Evolutionary conservation across 2,888 invertebrate genomes (phyloP).

Genomic region (Parasteatoda lunata): DNA sequence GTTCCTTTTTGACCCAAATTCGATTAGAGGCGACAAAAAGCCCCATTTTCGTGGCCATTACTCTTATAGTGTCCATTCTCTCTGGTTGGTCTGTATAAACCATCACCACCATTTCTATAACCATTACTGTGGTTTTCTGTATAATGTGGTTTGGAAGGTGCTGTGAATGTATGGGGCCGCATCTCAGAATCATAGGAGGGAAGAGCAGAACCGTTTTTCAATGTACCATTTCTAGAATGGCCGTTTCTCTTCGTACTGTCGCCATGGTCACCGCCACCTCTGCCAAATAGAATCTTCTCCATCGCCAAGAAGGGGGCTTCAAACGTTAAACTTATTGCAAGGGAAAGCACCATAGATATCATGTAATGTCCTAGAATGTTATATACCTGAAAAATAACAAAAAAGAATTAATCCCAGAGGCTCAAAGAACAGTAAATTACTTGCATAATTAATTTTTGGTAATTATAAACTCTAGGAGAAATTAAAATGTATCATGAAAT

Average conservation of each 20-base stretch:
- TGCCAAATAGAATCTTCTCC: slow-evolving; percentile 62
- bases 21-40: slow-evolving; percentile 54
- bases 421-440: not conserved
- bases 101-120: slow-evolving; percentile 46
- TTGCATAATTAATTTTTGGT: no score
- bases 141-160: not conserved
- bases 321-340: slow-evolving; percentile 43
- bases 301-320: slow-evolving; percentile 63
- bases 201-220: slow-evolving; percentile 30
- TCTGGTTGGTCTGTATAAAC: slow-evolving; percentile 35
- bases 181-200: slow-evolving; percentile 53
- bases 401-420: not conserved
- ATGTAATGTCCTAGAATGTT: slow-evolving; percentile 66
- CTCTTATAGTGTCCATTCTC: slow-evolving; percentile 41
- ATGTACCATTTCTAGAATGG: not conserved
- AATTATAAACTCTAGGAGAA: no score
- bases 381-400: slow-evolving; percentile 43
- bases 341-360: slow-evolving; percentile 48
- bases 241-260: not conserved
- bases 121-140: not conserved
- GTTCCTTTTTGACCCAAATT: not conserved
- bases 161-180: slow-evolving; percentile 28
- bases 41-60: slow-evolving; percentile 33
- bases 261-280: slow-evolving; percentile 11
- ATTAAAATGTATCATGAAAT: no score